Evolutionary conservation across 2,113 vertebrate genomes (phyloP).

Genomic region (Calidris pugnax): DNA sequence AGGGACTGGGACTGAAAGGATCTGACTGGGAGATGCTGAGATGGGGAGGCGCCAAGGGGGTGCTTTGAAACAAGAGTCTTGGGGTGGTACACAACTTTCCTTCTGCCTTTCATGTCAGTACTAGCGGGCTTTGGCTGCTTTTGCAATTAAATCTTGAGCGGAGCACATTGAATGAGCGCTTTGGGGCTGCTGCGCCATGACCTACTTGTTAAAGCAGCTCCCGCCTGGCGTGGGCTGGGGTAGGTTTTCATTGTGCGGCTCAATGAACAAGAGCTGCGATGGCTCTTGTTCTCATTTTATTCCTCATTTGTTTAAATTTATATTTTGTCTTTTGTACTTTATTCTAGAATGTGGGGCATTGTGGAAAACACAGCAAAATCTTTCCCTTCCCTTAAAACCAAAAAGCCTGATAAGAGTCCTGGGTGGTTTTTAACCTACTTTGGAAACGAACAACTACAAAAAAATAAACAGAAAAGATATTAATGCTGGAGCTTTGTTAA

Average conservation of each 20-base stretch:
- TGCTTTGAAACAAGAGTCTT: neutral
- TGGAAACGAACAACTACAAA: neutral
- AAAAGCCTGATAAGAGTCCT: neutral
- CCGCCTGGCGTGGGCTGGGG: rapidly evolving
- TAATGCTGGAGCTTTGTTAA: neutral
- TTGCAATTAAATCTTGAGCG: rapidly evolving
- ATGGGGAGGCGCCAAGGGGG: rapidly evolving
- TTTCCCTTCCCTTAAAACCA: neutral
- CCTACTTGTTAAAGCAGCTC: neutral
- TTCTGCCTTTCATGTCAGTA: rapidly evolving
- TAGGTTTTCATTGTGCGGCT: neutral
- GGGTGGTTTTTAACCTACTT: neutral
- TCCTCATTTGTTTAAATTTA: neutral
- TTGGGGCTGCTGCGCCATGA: neutral
- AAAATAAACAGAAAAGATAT: neutral
- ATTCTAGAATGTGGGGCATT: too few relatives aligned
- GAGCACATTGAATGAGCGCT: rapidly evolving
- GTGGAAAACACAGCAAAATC: neutral
- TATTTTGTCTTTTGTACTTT: neutral
- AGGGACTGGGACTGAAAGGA: neutral
- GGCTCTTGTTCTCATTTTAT: neutral
- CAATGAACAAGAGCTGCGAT: neutral
- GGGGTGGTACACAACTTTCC: neutral
- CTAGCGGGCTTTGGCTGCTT: rapidly evolving
- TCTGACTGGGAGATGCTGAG: neutral